A percentile compares a stretch with the other conserved stretches of the same genome.
These are phyloP conservation scores for Drosophila prolongata DNA, from an alignment of 2,888 invertebrate genomes.

Conservation along the genomic window DNA sequence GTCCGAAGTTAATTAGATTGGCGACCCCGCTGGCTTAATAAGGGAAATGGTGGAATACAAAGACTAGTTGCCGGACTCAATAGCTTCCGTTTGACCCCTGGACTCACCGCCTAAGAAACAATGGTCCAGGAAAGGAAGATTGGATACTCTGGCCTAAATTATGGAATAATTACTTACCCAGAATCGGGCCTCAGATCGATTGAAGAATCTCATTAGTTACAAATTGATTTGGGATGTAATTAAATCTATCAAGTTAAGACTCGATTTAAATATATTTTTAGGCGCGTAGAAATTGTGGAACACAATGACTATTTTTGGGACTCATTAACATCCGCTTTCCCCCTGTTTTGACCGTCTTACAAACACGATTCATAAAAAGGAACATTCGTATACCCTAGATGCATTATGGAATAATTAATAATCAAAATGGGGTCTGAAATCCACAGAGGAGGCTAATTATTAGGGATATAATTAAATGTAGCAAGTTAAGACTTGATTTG, in stretches of 20 bases:
- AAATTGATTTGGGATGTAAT: constrained; percentile 10
- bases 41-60: constrained; percentile 3
- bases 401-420: too few relatives aligned
- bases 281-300: too few relatives aligned
- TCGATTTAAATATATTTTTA: constrained; percentile 12
- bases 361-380: too few relatives aligned
- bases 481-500: constrained; percentile 5
- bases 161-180: not conserved
- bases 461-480: constrained; percentile 5
- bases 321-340: too few relatives aligned
- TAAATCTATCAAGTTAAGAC: constrained; percentile 3
- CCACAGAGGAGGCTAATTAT: not conserved
- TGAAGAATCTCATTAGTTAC: not conserved
- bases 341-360: too few relatives aligned
- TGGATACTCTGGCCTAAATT: constrained; percentile 4
- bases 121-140: not conserved
- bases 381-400: too few relatives aligned
- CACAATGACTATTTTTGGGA: too few relatives aligned
- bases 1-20: constrained; percentile 34
- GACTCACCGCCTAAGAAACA: constrained; percentile 6
- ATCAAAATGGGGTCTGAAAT: not conserved
- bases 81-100: not conserved
- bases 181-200: not conserved
- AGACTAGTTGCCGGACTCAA: not conserved
- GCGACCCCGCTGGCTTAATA: constrained; percentile 28